Evolutionary conservation across 2,113 vertebrate species (phyloP), one percentile per base, ranked within the genome.

Genomic region (Edolisoma coerulescens): DNA sequence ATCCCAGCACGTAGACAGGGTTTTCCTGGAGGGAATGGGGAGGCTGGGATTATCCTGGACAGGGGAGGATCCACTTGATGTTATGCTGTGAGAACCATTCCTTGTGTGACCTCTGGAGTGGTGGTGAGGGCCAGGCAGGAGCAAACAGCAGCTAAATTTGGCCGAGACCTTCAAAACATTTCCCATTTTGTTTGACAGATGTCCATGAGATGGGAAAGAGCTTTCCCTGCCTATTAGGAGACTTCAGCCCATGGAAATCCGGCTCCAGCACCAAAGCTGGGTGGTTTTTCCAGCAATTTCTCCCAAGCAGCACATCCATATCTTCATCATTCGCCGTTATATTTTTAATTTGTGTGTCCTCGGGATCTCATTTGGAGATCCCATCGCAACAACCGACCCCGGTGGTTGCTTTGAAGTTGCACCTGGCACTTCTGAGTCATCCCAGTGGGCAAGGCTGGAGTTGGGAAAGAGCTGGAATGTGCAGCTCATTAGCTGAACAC

Each of bases 1-100:
- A 95, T 70, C 71, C 32, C 67, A 89, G 89, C 95, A 95, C 70
- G 42, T 93, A 91, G 54, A 4, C 85, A 74, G 87, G 78, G 65
- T 44, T 93, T 82, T 96, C 79, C 79, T 96, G 63, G 49, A 82
- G 30, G 68, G 71, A 44, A 49, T 10, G 47, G 61, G 71, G 85
- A 53, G 52, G 30, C 56, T 86, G 78, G 81, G 69, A 22, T 49
- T 33, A 3, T 65, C 78, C 73, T 75, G 77, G 60, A 12, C 75
- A 52, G 39, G 74, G 59, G 15, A 84, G 83, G 56, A 45, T 15
- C 45, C 61, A 0, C 44, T 37, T 1, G 27, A 1, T 18, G 44
- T 1, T 22, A 42, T 42, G 86, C 77, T 89, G 74, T 91, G 92
- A 93, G 88, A 96, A 90, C 75, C 84, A 9, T 59, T 80, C 47